phyloP scores from a whole-genome alignment of 2,113 vertebrate species.

The Psittacula cyanocephala region DNA sequence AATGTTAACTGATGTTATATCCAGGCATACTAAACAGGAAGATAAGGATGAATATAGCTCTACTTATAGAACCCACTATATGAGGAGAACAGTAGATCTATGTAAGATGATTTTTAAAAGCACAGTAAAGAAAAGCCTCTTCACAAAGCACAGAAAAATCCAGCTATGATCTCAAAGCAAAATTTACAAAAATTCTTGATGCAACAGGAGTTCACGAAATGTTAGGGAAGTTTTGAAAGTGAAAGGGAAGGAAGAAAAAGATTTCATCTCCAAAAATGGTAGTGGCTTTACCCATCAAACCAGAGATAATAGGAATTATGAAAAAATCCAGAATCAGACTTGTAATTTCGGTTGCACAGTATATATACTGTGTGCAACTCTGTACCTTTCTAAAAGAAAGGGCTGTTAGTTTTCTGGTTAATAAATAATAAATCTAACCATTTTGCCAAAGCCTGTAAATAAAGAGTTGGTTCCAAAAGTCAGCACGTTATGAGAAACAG shows the following conservation, averaged over 20 bases:
- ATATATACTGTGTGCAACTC: not conserved
- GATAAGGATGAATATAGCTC: not conserved
- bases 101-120: not conserved
- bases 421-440: conserved; percentile 57
- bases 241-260: not conserved
- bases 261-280: not conserved
- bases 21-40: not conserved
- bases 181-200: not conserved
- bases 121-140: not conserved
- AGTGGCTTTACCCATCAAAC: not conserved
- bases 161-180: not conserved
- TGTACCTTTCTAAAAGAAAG: not conserved
- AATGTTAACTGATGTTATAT: not conserved
- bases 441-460: conserved; percentile 61
- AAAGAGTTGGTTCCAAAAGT: conserved; percentile 38
- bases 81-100: not conserved
- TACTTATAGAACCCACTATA: not conserved
- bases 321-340: not conserved
- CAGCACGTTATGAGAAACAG: conserved; percentile 22
- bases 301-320: not conserved
- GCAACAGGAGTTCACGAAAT: not conserved
- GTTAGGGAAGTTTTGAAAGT: not conserved
- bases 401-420: conserved; percentile 55
- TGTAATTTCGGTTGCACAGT: not conserved
- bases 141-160: not conserved